Evolutionary conservation across 2,797 vertebrate species (phyloP), one percentile per base, ranked within the genome.

Genomic region (Danio aesculapii): DNA sequence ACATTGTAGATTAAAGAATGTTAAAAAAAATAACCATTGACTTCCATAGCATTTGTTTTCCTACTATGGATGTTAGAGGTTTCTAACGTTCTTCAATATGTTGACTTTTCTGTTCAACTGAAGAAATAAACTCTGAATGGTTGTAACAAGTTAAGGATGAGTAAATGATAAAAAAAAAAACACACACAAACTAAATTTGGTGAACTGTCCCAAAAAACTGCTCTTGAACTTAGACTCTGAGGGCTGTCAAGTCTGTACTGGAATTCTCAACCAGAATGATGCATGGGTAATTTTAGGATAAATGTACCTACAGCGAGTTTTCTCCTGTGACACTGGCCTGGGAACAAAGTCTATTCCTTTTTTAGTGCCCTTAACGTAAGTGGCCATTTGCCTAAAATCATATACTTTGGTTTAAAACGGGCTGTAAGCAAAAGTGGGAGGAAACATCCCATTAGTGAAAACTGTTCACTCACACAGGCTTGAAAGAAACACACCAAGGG

Each of bases 391-490:
- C 21, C n/a, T 11, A 21, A 55, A 63, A 62, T 64, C 61, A 66
- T 55, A 76, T 8, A 63, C 39, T 53, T 21, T 76, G 61, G 30
- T 76, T 66, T 55, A 19, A 53, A 66, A 53, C 71, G 1, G 43
- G 3, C 71, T 73, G 13, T 11, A 44, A 21, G 61, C 62, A 43
- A 63, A 76, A 76, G 74, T 76, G 10, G 61, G 47, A 66, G 50
- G 61, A 66, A 66, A 76, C 53, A 46, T 59, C 1, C 13, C 50
- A 46, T 66, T 66, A 66, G 39, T 73, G 71, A 59, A 73, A 73
- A 58, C 69, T 61, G 69, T 77, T 62, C 47, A 68, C 62, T n/a
- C 14, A 49, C 71, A 10, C 66, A 78, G 43, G 64, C 59, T 63
- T 57, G 41, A 12, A n/a, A 73, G 64, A 21, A 57, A 78, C 44